phyloP scores from a whole-genome alignment of 2,888 invertebrate species.

The Idaea aversata region DNA sequence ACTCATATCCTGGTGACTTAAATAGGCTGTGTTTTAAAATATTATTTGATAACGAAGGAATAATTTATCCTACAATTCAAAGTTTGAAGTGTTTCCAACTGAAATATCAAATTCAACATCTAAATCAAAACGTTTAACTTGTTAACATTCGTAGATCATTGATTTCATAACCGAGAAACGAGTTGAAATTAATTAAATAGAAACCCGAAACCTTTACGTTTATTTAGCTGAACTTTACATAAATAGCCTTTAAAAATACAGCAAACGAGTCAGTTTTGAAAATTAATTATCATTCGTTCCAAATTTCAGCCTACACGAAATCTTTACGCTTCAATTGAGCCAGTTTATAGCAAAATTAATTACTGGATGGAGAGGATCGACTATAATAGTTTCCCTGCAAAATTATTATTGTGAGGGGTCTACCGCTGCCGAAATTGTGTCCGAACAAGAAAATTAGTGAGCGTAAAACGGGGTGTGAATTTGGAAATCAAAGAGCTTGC shows the following conservation, averaged over 20 bases:
- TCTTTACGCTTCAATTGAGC: constrained; percentile 78
- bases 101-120: constrained; percentile 17
- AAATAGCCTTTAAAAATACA: constrained; percentile 51
- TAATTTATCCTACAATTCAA: background rate
- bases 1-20: no score
- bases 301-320: constrained; percentile 73
- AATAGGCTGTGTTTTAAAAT: background rate
- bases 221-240: constrained; percentile 46
- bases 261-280: constrained; percentile 43
- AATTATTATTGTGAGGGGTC: constrained; percentile 77
- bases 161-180: constrained; percentile 16
- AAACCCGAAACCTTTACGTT: constrained; percentile 31
- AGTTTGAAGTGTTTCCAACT: constrained; percentile 4
- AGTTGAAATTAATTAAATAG: constrained; percentile 19
- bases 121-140: constrained; percentile 4
- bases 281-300: constrained; percentile 68
- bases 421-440: constrained; percentile 68
- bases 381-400: constrained; percentile 77
- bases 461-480: constrained; percentile 79
- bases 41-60: background rate
- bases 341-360: constrained; percentile 78
- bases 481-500: constrained; percentile 74
- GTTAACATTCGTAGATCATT: constrained; percentile 10
- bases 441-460: constrained; percentile 80
- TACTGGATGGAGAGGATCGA: constrained; percentile 76